phyloP scores from a whole-genome alignment of 2,888 invertebrate genomes.

The Clunio marinus region DNA sequence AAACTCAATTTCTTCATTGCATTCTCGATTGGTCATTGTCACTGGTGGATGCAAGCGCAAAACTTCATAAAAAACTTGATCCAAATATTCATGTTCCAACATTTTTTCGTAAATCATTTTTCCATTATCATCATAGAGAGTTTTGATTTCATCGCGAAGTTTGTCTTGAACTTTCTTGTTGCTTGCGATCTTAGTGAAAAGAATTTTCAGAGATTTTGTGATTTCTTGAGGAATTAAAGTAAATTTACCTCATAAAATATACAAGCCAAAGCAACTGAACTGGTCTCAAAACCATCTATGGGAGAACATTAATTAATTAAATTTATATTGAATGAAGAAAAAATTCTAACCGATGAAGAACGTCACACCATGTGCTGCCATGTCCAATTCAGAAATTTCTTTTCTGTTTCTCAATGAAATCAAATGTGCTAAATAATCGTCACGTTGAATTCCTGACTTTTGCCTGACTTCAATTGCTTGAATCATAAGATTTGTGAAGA shows the following conservation, averaged over 20 bases:
- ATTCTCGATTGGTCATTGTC: background rate
- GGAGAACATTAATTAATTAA: background rate
- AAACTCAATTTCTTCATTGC: slow-evolving; percentile 12
- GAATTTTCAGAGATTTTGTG: background rate
- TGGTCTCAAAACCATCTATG: slow-evolving; percentile 41
- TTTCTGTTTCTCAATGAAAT: slow-evolving; percentile 42
- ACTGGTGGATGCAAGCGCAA: slow-evolving; percentile 24
- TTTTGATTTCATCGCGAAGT: slow-evolving; percentile 44
- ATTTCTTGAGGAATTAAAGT: background rate
- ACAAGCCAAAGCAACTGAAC: slow-evolving; percentile 43
- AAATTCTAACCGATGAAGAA: slow-evolving; percentile 42
- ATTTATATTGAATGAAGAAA: background rate
- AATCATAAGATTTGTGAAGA: slow-evolving; percentile 41
- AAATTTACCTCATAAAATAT: slow-evolving; percentile 42
- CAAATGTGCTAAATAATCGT: slow-evolving; percentile 42
- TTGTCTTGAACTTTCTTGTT: slow-evolving; percentile 44
- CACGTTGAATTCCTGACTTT: slow-evolving; percentile 40
- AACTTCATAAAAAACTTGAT: slow-evolving; percentile 44
- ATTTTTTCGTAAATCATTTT: slow-evolving; percentile 44
- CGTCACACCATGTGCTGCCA: slow-evolving; percentile 43
- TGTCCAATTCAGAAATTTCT: slow-evolving; percentile 43
- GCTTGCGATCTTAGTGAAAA: slow-evolving; percentile 43
- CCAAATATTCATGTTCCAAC: slow-evolving; percentile 44
- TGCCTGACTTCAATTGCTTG: slow-evolving; percentile 41
- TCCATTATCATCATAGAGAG: slow-evolving; percentile 41